phyloP scores from a whole-genome alignment of 2,113 vertebrate genomes.

The Oncorhynchus clarkii region DNA sequence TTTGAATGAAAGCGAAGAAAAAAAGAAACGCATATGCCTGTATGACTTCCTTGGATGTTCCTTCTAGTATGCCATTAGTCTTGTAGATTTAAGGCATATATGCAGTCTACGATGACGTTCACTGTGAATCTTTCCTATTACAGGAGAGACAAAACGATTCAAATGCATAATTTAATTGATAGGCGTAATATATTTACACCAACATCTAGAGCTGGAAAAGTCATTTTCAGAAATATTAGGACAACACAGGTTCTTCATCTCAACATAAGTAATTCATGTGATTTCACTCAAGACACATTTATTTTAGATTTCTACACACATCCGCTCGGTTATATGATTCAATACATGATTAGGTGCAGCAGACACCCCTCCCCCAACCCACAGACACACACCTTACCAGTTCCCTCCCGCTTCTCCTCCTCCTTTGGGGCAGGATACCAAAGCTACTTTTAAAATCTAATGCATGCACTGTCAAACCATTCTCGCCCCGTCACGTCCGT shows the following conservation, averaged over 20 bases:
- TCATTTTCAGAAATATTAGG: not conserved
- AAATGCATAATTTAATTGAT: not conserved
- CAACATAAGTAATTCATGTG: not conserved
- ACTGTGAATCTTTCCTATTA: no score
- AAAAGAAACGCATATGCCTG: no score
- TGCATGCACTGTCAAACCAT: slow-evolving; percentile 80
- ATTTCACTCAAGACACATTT: not conserved
- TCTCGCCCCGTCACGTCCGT: slow-evolving; percentile 84
- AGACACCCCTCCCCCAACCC: not conserved
- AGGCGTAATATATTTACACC: not conserved
- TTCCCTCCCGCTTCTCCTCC: slow-evolving; percentile 10
- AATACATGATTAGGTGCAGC: slow-evolving; percentile 13
- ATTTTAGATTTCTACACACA: not conserved
- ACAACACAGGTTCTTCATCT: not conserved
- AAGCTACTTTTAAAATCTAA: slow-evolving; percentile 80
- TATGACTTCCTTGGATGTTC: no score
- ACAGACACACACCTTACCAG: slow-evolving; percentile 6
- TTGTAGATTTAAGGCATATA: no score
- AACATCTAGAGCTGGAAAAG: not conserved
- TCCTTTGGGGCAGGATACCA: slow-evolving; percentile 71
- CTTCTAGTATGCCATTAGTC: no score
- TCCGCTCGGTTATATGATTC: slow-evolving; percentile 4
- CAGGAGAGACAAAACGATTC: not conserved
- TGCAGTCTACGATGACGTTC: no score
- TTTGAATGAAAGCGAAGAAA: no score